These are phyloP conservation scores for Threskiornis aethiopicus DNA, from an alignment of 2,797 vertebrate species.

Conservation along the genomic window DNA sequence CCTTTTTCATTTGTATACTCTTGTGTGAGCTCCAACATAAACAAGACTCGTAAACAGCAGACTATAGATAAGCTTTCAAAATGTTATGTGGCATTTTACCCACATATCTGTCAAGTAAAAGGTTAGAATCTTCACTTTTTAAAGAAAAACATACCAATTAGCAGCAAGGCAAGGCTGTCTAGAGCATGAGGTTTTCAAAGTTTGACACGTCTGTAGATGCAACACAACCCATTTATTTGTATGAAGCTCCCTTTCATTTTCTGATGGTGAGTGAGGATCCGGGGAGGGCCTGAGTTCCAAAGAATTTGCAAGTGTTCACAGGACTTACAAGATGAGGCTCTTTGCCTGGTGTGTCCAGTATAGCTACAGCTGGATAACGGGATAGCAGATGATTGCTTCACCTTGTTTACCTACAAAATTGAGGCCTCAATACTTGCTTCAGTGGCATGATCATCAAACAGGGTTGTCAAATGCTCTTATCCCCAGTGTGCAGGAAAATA, in stretches of 20 bases:
- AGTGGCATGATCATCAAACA: neutral
- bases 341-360: neutral
- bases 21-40: conserved; percentile 59
- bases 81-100: conserved; percentile 76
- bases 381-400: neutral
- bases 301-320: neutral
- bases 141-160: conserved; percentile 77
- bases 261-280: neutral
- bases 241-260: neutral
- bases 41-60: conserved; percentile 69
- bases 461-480: neutral
- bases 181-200: conserved; percentile 32
- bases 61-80: conserved; percentile 75
- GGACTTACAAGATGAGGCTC: neutral
- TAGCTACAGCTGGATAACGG: fast-evolving
- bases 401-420: neutral
- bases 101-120: conserved; percentile 77
- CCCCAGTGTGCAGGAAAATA: neutral
- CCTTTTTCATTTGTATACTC: conserved; percentile 61
- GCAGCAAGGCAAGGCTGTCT: conserved; percentile 48
- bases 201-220: conserved; percentile 31
- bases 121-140: conserved; percentile 78
- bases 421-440: neutral
- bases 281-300: neutral
- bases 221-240: neutral